These are phyloP conservation scores for Ceraclea dissimilis DNA, from an alignment of 2,888 invertebrate species.

Conservation along the genomic window DNA sequence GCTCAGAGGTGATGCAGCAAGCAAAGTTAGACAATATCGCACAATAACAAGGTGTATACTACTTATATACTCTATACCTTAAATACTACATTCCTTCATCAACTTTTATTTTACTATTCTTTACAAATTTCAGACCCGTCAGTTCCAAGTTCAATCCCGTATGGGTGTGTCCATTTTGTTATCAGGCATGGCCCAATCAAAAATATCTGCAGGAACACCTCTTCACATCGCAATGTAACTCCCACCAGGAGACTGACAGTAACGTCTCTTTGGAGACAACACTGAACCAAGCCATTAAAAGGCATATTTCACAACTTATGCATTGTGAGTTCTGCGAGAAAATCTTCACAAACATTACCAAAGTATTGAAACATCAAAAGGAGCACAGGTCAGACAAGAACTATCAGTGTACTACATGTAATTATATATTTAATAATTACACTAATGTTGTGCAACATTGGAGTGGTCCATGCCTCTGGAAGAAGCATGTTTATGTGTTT, in stretches of 20 bases:
- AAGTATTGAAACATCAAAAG: conserved; percentile 39
- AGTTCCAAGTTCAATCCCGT: conserved; percentile 36
- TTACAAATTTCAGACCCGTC: background rate
- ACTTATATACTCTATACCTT: background rate
- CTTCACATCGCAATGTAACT: conserved; percentile 26
- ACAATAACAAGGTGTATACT: background rate
- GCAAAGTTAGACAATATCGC: conserved; percentile 7
- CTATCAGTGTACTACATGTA: conserved; percentile 55
- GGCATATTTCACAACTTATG: conserved; percentile 28
- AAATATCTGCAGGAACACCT: conserved; percentile 39
- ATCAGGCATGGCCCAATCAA: conserved; percentile 44
- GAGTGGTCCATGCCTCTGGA: conserved; percentile 37
- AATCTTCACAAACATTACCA: conserved; percentile 43
- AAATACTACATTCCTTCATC: background rate
- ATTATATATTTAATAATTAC: conserved; percentile 36
- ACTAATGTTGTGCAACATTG: conserved; percentile 42
- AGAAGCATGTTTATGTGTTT: conserved; percentile 38
- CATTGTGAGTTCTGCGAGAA: conserved; percentile 47
- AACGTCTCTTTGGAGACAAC: background rate
- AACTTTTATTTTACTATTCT: background rate
- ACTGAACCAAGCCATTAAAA: conserved; percentile 4
- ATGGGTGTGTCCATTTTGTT: conserved; percentile 45
- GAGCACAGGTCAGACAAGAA: conserved; percentile 57
- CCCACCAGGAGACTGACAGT: conserved; percentile 26
- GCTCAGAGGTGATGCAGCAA: conserved; percentile 10